Evolutionary conservation across 2,113 vertebrate genomes (phyloP).

Genomic region (Leiothrix lutea): DNA sequence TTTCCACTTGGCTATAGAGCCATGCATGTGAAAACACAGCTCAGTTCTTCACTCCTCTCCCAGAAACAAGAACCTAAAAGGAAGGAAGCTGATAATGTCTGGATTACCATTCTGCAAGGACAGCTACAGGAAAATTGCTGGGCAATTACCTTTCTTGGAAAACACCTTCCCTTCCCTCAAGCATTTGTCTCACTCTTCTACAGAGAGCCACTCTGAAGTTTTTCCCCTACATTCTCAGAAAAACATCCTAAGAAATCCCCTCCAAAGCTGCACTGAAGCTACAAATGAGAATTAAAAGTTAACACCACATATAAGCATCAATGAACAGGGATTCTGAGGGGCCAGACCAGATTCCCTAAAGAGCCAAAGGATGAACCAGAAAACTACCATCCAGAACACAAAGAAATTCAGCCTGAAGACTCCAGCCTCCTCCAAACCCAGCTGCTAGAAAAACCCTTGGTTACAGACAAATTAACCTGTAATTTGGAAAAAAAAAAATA

Average conservation of each 20-base stretch:
- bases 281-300: not conserved
- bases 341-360: not conserved
- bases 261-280: not conserved
- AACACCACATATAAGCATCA: not conserved
- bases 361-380: not conserved
- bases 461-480: not conserved
- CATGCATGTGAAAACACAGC: not conserved
- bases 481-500: not conserved
- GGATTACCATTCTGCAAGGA: not conserved
- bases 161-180: not conserved
- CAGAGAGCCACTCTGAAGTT: accelerated
- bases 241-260: not conserved
- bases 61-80: not conserved
- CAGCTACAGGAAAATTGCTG: not conserved
- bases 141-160: not conserved
- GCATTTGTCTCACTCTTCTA: not conserved
- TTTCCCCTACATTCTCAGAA: not conserved
- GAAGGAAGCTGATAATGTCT: not conserved
- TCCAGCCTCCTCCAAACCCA: not conserved
- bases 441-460: not conserved
- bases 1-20: not conserved
- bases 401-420: not conserved
- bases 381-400: not conserved
- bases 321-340: not conserved
- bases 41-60: not conserved